Evolutionary conservation across 1,140 invertebrate species (phyloP), one percentile per base, ranked within the genome.

Genomic region (Drosophila gunungcola): DNA sequence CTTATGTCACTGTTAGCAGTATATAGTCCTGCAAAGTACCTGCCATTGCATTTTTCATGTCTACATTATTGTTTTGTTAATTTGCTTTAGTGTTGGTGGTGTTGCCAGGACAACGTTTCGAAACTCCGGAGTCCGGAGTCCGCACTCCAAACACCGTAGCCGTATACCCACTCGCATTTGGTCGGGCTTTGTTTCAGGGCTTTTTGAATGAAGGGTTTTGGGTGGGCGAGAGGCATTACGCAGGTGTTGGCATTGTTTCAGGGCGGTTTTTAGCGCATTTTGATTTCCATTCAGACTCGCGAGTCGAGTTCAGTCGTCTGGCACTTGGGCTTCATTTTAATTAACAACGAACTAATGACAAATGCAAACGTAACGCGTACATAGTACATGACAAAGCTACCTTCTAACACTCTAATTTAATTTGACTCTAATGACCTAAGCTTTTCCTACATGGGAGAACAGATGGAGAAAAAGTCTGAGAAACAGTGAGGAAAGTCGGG

Each of bases 321-420:
- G 70, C 80, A 83, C 79, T 88, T 88, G 70, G 62, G 74, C 53
- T 80, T 76, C 84, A 83, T 83, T 88, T 88, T 88, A 88, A 88
- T 88, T 88, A 88, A 88, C 84, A 88, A 88, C 84, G 75, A 88
- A 88, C 83, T 88, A 88, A 88, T 88, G 76, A 76, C 72, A 88
- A 86, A 62, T 72, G 70, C 75, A 75, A 55, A 82, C 76, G 77
- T 43, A 32, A 32, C 25, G 45, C 39, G 25, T 58, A 46, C 54
- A 62, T 60, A 49, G 48, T 61, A 54, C 52, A 62, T 42, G 49
- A 32, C 13, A 4, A 49, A 65, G 54, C 73, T 74, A 42, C 54
- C 55, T 60, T 29, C 73, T 52, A 79, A 72, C 85, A 83, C 74
- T 82, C 79, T 63, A 83, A 74, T 83, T 78, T 73, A 73, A 86